These are phyloP conservation scores for Acrocephalus kingi DNA, from an alignment of 2,113 vertebrate genomes.

Conservation along the genomic window DNA sequence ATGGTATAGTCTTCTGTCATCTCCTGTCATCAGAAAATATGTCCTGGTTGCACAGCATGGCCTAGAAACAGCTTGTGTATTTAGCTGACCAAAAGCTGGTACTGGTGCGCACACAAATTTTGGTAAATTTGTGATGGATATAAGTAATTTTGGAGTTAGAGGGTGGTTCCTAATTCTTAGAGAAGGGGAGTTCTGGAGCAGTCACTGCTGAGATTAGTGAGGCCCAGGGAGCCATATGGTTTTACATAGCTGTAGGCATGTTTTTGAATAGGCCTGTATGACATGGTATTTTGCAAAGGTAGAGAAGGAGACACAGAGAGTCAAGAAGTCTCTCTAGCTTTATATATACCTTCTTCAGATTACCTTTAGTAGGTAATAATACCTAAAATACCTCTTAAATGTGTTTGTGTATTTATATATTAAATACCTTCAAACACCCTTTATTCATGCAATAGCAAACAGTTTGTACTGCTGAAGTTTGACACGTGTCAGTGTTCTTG, in stretches of 20 bases:
- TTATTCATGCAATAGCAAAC: neutral
- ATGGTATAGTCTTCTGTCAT: neutral
- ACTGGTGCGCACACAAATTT: neutral
- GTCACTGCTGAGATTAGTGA: neutral
- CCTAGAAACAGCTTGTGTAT: neutral
- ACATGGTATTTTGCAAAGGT: neutral
- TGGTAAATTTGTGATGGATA: neutral
- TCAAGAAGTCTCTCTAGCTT: neutral
- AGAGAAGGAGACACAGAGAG: neutral
- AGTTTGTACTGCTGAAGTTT: neutral
- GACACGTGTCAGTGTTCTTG: rapidly evolving
- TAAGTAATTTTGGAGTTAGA: neutral
- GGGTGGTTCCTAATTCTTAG: neutral
- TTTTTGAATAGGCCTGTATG: neutral
- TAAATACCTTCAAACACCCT: neutral
- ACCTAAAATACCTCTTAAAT: neutral
- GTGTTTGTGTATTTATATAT: neutral
- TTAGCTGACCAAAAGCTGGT: neutral
- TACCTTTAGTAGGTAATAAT: neutral
- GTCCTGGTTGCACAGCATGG: neutral
- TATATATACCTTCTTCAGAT: neutral
- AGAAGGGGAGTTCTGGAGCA: neutral
- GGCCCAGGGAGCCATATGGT: neutral
- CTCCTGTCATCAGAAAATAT: neutral
- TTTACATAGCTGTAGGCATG: neutral